Conservation (phyloP, 2,797 vertebrate genomes). For the Austrolebias charrua region DNA sequence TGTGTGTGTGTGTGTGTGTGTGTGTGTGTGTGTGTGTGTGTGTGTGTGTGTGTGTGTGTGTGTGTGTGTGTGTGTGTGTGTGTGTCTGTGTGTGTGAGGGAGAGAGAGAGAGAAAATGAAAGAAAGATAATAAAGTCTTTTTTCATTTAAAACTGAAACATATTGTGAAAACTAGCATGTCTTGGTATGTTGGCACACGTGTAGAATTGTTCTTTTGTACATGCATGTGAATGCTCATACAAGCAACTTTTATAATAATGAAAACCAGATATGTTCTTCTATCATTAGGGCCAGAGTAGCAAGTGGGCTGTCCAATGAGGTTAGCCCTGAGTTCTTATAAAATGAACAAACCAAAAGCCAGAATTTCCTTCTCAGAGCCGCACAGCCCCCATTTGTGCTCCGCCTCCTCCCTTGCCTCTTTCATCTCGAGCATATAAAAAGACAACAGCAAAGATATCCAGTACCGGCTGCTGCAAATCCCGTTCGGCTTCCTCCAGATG, state of each 20-base stretch:
- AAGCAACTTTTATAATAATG: conserved; percentile 52
- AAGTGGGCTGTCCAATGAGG: conserved; percentile 65
- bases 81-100: not conserved
- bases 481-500: conserved; percentile 68
- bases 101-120: not conserved
- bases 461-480: conserved; percentile 60
- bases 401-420: conserved; percentile 34
- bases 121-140: conserved; percentile 28
- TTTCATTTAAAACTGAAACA: conserved; percentile 44
- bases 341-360: conserved; percentile 59
- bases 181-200: conserved; percentile 48
- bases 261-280: conserved; percentile 69
- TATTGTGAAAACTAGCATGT: conserved; percentile 17
- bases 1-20: conserved; percentile 11
- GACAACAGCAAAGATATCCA: conserved; percentile 68
- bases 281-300: conserved; percentile 47
- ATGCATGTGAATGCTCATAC: conserved; percentile 21
- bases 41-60: conserved; percentile 12
- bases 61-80: not conserved
- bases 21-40: not conserved
- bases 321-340: conserved; percentile 67
- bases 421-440: conserved; percentile 60
- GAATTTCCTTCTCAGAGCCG: conserved; percentile 54
- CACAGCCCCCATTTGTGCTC: conserved; percentile 21
- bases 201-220: conserved; percentile 53